Evolutionary conservation across 53 echinoderm and acorn worm species (phyloP), one percentile per base, ranked within the genome.

Genomic region (Paracentrotus lividus): DNA sequence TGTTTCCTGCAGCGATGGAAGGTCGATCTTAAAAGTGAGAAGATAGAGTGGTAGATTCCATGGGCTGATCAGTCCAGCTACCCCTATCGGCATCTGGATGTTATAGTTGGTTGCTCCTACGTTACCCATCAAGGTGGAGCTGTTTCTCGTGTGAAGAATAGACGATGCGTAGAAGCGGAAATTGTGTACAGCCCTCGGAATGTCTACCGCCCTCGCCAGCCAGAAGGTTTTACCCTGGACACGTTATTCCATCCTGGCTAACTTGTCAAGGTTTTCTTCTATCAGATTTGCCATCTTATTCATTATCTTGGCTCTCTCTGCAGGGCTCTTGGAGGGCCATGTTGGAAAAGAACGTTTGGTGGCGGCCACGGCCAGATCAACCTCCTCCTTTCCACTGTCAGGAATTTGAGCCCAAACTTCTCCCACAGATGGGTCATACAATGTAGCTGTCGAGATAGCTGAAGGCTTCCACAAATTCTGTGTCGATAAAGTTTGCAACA

Each of bases 1-100:
- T 97, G 94, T 97, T 97, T 24, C 97, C 99, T 4, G 94, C 92
- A 27, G 96, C 99, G 42, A 99, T 99, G 85, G 97, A 99, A 1
- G 99, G 99, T 49, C 99, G 23, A 99, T 94, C 94, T 99, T 99
- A 91, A 99, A 97, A 40, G 97, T 93, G 31, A 99, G 94, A 5
- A 99, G 94, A 88, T 99, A 99, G 56, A 99, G 69, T 20, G 99
- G 99, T 23, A 99, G 96, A 16, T 99, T 99, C 99, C 99, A 99
- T 1, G 99, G 99, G 44, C 99, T 96, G 94, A 99, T 99, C 66
- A 99, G 85, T 31, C 99, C 99, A 3, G 96, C 97, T n/a, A 99
- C 99, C n/a, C 99, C 99, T 21, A 99, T 78, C 1, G 99, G 97
- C 21, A 76, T 90, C 14, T 60, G 78, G 43, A 93, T 96, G 27